phyloP scores from a whole-genome alignment of 1,140 invertebrate genomes.

The Muscidifurax raptorellus region DNA sequence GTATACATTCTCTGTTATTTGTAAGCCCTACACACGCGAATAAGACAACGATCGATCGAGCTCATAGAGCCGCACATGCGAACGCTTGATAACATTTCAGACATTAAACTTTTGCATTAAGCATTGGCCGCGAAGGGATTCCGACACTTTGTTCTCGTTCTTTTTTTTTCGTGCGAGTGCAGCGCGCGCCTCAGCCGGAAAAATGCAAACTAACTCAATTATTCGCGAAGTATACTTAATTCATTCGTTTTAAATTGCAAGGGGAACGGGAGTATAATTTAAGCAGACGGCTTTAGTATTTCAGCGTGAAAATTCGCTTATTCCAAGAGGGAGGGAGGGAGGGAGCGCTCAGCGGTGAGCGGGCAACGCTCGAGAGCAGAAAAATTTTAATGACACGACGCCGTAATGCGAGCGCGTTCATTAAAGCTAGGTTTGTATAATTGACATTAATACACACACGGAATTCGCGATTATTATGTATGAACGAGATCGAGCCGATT shows the following conservation, averaged over 20 bases:
- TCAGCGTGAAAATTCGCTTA: slow-evolving; percentile 19
- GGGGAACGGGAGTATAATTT: slow-evolving; percentile 24
- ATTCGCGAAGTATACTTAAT: slow-evolving; percentile 33
- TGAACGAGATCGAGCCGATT: background rate
- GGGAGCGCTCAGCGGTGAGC: background rate
- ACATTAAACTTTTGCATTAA: background rate
- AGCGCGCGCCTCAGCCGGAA: too few species aligned
- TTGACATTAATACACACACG: slow-evolving; percentile 34
- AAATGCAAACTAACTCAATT: slow-evolving; percentile 1
- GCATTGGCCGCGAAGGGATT: too few species aligned
- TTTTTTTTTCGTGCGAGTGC: too few species aligned
- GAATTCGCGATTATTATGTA: slow-evolving; percentile 23
- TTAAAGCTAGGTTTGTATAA: slow-evolving; percentile 34
- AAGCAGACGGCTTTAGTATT: slow-evolving; percentile 7
- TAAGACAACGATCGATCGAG: background rate
- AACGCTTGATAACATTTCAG: background rate
- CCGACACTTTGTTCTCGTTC: too few species aligned
- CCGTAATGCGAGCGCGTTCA: background rate
- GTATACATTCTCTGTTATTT: too few species aligned
- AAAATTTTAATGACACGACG: slow-evolving; percentile 25
- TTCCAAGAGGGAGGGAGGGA: background rate
- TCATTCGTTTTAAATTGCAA: slow-evolving; percentile 9
- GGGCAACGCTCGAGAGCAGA: background rate
- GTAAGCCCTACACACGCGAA: background rate
- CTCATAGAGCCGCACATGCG: background rate